Conservation (phyloP, 1,140 invertebrate genomes). For the Brachionus koreanus region DNA sequence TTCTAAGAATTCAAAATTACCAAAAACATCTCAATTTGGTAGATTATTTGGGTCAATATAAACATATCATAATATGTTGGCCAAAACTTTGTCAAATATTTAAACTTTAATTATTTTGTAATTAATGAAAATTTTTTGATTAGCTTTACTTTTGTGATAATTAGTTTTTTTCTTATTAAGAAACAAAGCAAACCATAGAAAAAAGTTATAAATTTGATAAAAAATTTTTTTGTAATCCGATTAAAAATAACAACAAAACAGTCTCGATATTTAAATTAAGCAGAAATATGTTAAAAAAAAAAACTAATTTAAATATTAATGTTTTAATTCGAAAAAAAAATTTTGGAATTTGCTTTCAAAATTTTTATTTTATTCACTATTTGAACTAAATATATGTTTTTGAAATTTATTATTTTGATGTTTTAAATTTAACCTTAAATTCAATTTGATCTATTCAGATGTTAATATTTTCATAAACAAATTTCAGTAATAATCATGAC, state of each 20-base stretch:
- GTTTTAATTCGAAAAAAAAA: background rate
- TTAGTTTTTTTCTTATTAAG: background rate
- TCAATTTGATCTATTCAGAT: background rate
- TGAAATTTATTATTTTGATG: too few relatives aligned
- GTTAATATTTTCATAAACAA: background rate
- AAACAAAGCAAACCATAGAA: background rate
- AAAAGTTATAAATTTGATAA: background rate
- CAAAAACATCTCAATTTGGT: background rate
- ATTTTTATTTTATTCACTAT: background rate
- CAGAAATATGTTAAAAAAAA: background rate
- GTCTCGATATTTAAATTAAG: background rate
- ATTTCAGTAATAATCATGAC: background rate
- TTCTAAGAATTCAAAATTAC: background rate
- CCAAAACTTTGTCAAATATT: background rate
- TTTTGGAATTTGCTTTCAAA: background rate
- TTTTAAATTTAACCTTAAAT: too few relatives aligned
- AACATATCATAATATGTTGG: background rate
- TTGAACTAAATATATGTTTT: background rate
- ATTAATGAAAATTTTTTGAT: background rate
- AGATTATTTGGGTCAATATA: background rate
- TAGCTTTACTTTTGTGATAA: background rate
- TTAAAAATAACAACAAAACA: background rate
- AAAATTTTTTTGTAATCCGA: background rate
- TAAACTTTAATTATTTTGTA: background rate
- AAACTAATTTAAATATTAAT: conserved; percentile 7